Evolutionary conservation across 2,888 invertebrate genomes (phyloP).

Genomic region (Yponomeuta evonymella): DNA sequence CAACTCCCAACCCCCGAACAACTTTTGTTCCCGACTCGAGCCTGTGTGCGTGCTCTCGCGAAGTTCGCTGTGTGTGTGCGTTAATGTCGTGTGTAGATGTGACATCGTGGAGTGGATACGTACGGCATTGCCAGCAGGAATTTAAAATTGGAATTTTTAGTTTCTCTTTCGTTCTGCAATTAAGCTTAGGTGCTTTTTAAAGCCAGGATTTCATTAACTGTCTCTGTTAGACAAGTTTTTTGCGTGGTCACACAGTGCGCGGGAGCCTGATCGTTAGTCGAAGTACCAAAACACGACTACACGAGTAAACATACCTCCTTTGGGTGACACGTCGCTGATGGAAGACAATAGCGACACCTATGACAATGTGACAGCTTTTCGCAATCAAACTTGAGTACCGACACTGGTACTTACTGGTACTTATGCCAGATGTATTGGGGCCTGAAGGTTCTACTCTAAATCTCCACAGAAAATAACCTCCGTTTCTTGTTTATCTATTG

Average conservation of each 20-base stretch:
- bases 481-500: too few relatives aligned
- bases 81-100: constrained; percentile 8
- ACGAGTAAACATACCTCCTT: neutral
- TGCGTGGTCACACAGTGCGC: too few relatives aligned
- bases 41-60: constrained; percentile 33
- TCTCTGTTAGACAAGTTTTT: too few relatives aligned
- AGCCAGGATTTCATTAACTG: too few relatives aligned
- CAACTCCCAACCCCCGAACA: constrained; percentile 51
- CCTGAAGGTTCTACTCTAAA: neutral
- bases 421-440: constrained; percentile 1
- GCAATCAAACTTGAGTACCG: constrained; percentile 62
- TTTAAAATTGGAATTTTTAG: neutral
- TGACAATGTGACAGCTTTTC: constrained; percentile 46
- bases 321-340: neutral
- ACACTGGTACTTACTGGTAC: neutral
- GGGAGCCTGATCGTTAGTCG: too few relatives aligned
- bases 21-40: constrained; percentile 33
- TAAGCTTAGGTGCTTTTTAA: neutral
- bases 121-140: neutral
- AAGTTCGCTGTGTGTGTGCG: constrained; percentile 9
- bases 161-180: neutral
- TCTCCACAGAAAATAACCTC: neutral
- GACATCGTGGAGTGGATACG: neutral
- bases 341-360: constrained; percentile 24
- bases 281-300: neutral